Evolutionary conservation across 2,888 invertebrate species (phyloP), one percentile per base, ranked within the genome.

Genomic region (Ypsolopha sequella): DNA sequence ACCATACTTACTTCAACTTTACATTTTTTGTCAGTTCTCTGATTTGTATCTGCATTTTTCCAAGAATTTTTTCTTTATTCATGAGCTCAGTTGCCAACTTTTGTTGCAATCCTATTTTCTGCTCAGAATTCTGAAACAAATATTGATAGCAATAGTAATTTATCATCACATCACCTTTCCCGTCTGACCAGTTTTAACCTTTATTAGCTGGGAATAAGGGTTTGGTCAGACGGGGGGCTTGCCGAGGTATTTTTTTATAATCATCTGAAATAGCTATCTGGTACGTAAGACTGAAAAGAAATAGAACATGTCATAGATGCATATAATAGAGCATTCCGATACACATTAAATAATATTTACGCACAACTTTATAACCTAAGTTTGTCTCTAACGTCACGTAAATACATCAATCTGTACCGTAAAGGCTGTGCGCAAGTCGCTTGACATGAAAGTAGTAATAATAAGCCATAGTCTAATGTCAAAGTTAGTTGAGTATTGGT

Each of bases 41-140:
- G 51, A 82, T 73, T 65, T 86, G 84, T 52, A 60, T 65, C 60
- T 85, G 84, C 80, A 86, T 79, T 57, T 86, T 82, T 48, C 67
- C 68, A 52, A 84, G 59, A 54, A 80, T 68, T 68, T 86, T 84
- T 55, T 86, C 87, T 57, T 86, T 88, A 55, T 68, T 78, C 7
- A 82, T 56, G 36, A 89, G 70, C 55, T 89, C 88, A 7, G 79
- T 79, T 6, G 84, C 81, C 57, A 88, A 56, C 62, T 85, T 86
- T 58, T 86, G 85, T 65, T 88, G 81, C 62, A 82, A 74, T 39
- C 78, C 78, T 58, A 78, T 68, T 63, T 82, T 81, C 58, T 79
- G 77, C 14, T 86, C 84, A 1, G 80, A 64, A 56, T 85, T 84
- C 76, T 80, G 65, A 55, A 75, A 77, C 34, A 24, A 48, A n/a